Base-by-base conservation (phyloP, 1,140 invertebrate species). In the Cotesia typhae region DNA sequence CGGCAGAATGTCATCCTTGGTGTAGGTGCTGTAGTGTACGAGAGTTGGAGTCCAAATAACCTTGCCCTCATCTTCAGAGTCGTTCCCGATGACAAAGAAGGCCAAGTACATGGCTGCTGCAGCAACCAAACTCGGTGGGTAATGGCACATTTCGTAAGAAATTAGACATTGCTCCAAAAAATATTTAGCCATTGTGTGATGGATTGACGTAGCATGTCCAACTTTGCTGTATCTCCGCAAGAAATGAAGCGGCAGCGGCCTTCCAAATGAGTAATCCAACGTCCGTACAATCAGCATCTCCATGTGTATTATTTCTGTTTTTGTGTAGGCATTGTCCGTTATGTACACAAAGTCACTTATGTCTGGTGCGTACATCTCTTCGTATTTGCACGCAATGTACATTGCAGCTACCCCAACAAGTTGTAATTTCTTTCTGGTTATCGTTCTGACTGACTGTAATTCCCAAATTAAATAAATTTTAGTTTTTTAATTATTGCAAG, bases 341-440 rank as follows among this genome's bases (percentile, higher is more conserved):
- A 98, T 95, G 79, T 94, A 97, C 5, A 96, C 92, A 88, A 97
- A 98, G 84, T 99, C 97, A 1, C 86, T 87, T 37, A 98, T 90
- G 68, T 95, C 94, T 3, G 97, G 96, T 4, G 93, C 90, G 79
- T 94, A 96, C 81, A 98, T 94, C 88, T 99, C 98, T 87, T 99
- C 97, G 81, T 97, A 99, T 84, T 99, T 99, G 76, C 93, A 92
- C 9, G 97, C 96, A 71, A 99, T 92, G 76, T 96, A 93, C 90
- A 99, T 92, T 0, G 95, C 92, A 2, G 96, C 92, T 0, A 96
- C 92, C 0, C 97, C 98, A 52, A 98, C 94, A 57, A 99, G 87
- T 84, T 99, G 97, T 47, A 99, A 87, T 72, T 92, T 90, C 75
- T 90, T 91, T 75, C 90, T 88, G 74, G 90, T 85, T 75, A 95